These are phyloP conservation scores for Heliconius congener DNA, from an alignment of 1,140 invertebrate species.

Conservation along the genomic window DNA sequence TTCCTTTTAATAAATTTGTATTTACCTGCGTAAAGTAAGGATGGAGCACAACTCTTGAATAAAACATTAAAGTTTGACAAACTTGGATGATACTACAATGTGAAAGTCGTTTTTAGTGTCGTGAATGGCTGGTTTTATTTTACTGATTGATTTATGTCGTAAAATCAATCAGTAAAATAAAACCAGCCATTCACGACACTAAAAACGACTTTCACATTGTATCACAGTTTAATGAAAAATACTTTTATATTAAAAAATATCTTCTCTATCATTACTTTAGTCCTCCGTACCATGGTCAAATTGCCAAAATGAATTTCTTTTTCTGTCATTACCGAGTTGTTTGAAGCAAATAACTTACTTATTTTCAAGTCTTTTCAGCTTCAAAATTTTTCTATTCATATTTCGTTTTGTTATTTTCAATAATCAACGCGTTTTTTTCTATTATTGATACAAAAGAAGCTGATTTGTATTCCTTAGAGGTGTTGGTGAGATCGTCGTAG, in stretches of 20 bases:
- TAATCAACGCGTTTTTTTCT: background rate
- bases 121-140: background rate
- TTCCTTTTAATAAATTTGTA: too few species aligned
- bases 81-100: background rate
- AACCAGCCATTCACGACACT: background rate
- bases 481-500: background rate
- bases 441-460: background rate
- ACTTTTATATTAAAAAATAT: conserved; percentile 3
- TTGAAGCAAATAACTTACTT: conserved; percentile 10
- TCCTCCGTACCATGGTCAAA: background rate
- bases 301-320: conserved; percentile 10
- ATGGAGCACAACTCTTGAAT: background rate
- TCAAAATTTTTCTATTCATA: background rate
- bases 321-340: conserved; percentile 6
- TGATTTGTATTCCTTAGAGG: background rate
- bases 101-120: background rate
- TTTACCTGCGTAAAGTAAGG: background rate
- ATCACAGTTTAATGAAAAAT: conserved; percentile 1
- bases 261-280: background rate
- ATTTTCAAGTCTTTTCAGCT: conserved; percentile 2
- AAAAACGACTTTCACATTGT: background rate
- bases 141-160: background rate
- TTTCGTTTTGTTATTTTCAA: background rate
- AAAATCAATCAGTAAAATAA: background rate
- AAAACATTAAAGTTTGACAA: background rate